Evolutionary conservation across 2,888 invertebrate genomes (phyloP), one percentile per base, ranked within the genome.

Genomic region (Pheosia tremula): DNA sequence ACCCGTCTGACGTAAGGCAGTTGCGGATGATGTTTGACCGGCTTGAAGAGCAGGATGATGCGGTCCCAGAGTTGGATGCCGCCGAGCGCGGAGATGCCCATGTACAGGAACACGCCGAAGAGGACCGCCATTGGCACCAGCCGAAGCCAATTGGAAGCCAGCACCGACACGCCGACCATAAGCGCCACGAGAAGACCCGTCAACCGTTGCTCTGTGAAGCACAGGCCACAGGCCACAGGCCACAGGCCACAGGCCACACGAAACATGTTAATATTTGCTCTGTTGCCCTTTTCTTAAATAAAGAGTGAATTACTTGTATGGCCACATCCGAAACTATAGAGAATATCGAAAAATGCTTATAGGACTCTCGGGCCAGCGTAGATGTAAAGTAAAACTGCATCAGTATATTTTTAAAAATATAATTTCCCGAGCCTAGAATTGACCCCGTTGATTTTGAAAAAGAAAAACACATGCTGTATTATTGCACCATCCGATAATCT

Each of bases 101-200:
- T 98, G 91, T 98, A 98, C 24, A 99, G 95, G 93, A 99, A 99
- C 41, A 99, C 98, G 37, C 99, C 99, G 84, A 99, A 98, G 37
- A 99, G 95, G 59, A 99, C 98, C n/a, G 99, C 96, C 96, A 99
- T 97, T 0, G 99, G 99, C 67, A 99, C 97, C 61, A 96, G 94
- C 39, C 97, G 94, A 61, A 99, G 92, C 64, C 97, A 93, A 6
- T 97, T 95, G 3, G 97, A 96, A 95, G 98, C 97, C 60, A 97
- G 90, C 49, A 99, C 97, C 0, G 98, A 98, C 24, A 97, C 83
- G 6, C 98, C 98, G 63, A 98, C 96, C 78, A 98, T 91, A 8
- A 97, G 82, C 0, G 98, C 95, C 3, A 98, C 98, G 61, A 96
- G 89, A 41, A 98, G 94, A 1, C 96, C 97, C 58, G 98, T 97